Percentiles rank a stretch among this genome's conserved stretches.
phyloP scores from a whole-genome alignment of 2,888 invertebrate species.

The Nomada lathburiana region DNA sequence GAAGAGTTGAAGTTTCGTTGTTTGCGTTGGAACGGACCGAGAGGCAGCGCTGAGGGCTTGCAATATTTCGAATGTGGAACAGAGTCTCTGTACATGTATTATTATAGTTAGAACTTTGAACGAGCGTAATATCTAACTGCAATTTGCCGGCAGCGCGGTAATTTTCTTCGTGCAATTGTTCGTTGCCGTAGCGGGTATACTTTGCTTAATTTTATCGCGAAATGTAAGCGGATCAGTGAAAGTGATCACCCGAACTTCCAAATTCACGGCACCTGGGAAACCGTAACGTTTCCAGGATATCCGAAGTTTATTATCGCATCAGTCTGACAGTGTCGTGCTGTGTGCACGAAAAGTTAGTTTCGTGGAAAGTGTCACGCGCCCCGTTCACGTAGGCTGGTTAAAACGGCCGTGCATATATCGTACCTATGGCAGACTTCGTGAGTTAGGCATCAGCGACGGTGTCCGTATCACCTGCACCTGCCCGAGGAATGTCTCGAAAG shows the following conservation, averaged over 20 bases:
- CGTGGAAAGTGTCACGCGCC: background rate
- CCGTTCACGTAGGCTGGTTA: background rate
- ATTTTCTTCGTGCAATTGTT: no score
- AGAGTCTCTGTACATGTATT: background rate
- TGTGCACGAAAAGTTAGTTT: background rate
- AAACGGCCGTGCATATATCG: no score
- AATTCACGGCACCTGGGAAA: no score
- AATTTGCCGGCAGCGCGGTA: no score
- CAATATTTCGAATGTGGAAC: background rate
- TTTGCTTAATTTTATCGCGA: background rate
- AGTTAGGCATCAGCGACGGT: slow-evolving; percentile 53
- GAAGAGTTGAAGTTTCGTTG: no score
- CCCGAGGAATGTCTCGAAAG: slow-evolving; percentile 66
- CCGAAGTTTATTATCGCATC: no score
- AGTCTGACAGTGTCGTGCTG: background rate
- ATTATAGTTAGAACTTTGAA: no score
- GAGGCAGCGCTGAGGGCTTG: background rate
- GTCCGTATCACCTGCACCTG: slow-evolving; percentile 67
- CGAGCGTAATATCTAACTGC: no score
- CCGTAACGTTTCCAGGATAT: background rate
- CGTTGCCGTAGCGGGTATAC: background rate
- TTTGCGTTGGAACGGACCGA: no score
- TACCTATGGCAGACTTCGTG: slow-evolving; percentile 23
- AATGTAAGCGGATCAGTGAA: background rate
- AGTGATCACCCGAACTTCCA: background rate